These are phyloP conservation scores for Gobius niger DNA, from an alignment of 2,113 vertebrate genomes.

Conservation along the genomic window DNA sequence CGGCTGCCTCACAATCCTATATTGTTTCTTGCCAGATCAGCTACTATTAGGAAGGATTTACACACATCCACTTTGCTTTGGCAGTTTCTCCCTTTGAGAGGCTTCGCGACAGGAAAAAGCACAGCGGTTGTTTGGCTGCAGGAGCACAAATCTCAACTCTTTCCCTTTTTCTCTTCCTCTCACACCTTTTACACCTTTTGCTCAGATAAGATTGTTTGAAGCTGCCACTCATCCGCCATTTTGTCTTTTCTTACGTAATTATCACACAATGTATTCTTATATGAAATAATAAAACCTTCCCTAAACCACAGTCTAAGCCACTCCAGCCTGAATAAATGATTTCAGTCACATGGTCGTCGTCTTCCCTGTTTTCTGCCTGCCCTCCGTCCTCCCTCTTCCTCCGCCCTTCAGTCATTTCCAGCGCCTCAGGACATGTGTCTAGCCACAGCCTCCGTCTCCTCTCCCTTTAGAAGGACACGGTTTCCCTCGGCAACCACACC, in stretches of 20 bases:
- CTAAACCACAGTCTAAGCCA: background rate
- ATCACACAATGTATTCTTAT: no score
- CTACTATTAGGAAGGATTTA: conserved; percentile 47
- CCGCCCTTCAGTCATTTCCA: conserved; percentile 19
- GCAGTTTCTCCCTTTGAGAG: conserved; percentile 33
- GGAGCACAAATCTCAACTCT: conserved; percentile 31
- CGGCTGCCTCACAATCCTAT: conserved; percentile 40
- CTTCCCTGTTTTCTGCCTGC: background rate
- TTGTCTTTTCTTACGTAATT: background rate
- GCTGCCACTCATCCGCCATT: no score
- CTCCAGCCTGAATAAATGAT: background rate
- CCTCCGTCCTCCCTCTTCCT: background rate
- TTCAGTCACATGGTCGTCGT: conserved; percentile 10
- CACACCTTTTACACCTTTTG: no score
- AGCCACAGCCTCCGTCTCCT: conserved; percentile 45
- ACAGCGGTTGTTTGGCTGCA: conserved; percentile 18
- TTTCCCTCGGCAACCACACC: conserved; percentile 33
- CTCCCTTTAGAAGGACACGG: conserved; percentile 44
- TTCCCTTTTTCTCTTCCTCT: background rate
- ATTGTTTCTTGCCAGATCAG: conserved; percentile 49
- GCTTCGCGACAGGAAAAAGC: conserved; percentile 29
- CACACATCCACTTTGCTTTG: conserved; percentile 32
- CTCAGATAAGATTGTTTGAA: no score
- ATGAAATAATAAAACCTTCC: no score
- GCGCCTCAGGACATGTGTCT: conserved; percentile 56